Evolutionary conservation across 2,113 vertebrate species (phyloP).

Genomic region (Corydoras maculifer): DNA sequence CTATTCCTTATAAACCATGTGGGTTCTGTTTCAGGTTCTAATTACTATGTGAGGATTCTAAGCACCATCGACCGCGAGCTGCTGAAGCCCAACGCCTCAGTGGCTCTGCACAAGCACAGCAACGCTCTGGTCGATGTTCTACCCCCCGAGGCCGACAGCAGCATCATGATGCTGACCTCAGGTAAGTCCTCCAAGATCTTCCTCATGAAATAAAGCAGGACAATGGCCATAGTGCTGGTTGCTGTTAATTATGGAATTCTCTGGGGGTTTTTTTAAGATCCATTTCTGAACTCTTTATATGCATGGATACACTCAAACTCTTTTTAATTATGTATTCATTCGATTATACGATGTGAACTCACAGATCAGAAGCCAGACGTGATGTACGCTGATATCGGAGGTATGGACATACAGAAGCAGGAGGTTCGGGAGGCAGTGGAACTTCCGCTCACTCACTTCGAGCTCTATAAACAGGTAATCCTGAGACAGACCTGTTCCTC

Average conservation of each 20-base stretch:
- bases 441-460: conserved; percentile 90
- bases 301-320: no score
- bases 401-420: conserved; percentile 97
- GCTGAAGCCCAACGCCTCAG: conserved; percentile 89
- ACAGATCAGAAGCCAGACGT: conserved; percentile 94
- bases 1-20: neutral
- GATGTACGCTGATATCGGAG: conserved; percentile 89
- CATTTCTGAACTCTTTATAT: no score
- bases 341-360: conserved; percentile 1
- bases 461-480: conserved; percentile 88
- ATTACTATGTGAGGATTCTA: conserved; percentile 90
- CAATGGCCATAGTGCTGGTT: no score
- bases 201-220: neutral
- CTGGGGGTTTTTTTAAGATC: no score
- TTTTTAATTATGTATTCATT: no score
- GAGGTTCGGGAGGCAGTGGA: conserved; percentile 92
- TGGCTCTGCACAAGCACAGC: conserved; percentile 94
- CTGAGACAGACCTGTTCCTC: neutral
- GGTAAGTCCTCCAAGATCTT: conserved; percentile 53
- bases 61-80: conserved; percentile 94
- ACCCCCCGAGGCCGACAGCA: conserved; percentile 91
- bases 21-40: conserved; percentile 69
- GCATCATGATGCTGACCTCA: conserved; percentile 95
- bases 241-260: no score
- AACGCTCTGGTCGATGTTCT: conserved; percentile 90